A percentile compares a stretch with the other conserved stretches of the same genome.
phyloP scores from a whole-genome alignment of 2,113 vertebrate genomes.

The Neotragus moschatus region DNA sequence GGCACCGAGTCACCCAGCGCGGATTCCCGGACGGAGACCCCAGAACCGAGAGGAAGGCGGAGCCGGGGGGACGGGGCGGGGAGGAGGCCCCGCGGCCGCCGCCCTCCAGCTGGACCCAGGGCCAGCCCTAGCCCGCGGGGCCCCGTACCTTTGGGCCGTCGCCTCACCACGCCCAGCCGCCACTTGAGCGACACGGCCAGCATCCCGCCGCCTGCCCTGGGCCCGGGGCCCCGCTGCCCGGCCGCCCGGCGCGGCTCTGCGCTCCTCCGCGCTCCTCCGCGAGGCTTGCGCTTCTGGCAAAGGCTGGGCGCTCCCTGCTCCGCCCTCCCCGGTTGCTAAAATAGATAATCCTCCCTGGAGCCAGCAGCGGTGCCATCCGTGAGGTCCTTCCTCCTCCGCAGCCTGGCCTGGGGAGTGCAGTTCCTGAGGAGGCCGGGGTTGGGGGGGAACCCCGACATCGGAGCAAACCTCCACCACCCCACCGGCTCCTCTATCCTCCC shows the following conservation, averaged over 20 bases:
- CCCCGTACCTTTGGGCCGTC: constrained; percentile 84
- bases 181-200: constrained; percentile 91
- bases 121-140: not conserved
- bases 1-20: not conserved
- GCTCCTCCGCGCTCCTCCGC: not conserved
- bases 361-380: not conserved
- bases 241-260: not conserved
- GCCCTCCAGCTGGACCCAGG: not conserved
- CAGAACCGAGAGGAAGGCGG: not conserved
- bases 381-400: constrained; percentile 10
- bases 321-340: constrained; percentile 63
- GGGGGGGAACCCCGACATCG: not conserved
- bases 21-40: not conserved
- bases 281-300: constrained; percentile 8
- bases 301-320: constrained; percentile 48
- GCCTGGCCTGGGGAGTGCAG: not conserved
- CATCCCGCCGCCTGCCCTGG: constrained; percentile 74
- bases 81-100: not conserved
- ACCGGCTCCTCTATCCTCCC: not conserved
- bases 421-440: not conserved
- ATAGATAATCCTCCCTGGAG: constrained; percentile 68
- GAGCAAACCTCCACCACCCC: not conserved
- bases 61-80: not conserved
- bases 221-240: constrained; percentile 45
- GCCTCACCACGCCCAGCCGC: constrained; percentile 89